Evolutionary conservation across 2,888 invertebrate species (phyloP).

Genomic region (Lymantria dispar): DNA sequence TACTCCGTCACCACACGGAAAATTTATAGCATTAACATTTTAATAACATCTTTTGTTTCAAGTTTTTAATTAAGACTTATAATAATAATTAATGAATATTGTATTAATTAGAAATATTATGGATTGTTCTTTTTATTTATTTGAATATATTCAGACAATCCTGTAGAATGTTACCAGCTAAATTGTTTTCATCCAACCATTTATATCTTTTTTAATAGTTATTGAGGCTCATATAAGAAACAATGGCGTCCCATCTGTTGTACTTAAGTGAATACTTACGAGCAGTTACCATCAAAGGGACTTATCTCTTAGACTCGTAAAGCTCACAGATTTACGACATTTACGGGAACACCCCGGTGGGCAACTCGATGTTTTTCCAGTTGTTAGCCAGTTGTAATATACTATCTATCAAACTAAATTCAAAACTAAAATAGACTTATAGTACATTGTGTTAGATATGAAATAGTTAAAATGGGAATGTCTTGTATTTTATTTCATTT

Average conservation of each 20-base stretch:
- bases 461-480: constrained; percentile 12
- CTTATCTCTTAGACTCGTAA: constrained; percentile 13
- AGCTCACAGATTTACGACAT: constrained; percentile 27
- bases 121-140: no score
- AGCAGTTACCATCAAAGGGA: constrained; percentile 32
- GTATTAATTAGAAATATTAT: no score
- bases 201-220: constrained; percentile 1
- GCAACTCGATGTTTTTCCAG: constrained; percentile 37
- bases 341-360: constrained; percentile 27
- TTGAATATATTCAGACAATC: no score
- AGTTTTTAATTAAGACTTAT: no score
- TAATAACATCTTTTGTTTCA: no score
- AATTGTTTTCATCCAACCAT: not conserved
- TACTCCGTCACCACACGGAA: no score
- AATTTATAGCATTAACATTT: no score
- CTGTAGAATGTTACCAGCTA: no score
- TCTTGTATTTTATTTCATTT: no score
- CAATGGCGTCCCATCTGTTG: constrained; percentile 19
- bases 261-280: constrained; percentile 9
- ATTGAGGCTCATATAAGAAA: constrained; percentile 1
- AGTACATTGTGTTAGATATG: constrained; percentile 27
- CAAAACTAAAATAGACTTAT: constrained; percentile 5
- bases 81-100: no score
- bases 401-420: constrained; percentile 26
- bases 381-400: constrained; percentile 29